phyloP scores from a whole-genome alignment of 2,888 invertebrate species.

The Andrena marginata region DNA sequence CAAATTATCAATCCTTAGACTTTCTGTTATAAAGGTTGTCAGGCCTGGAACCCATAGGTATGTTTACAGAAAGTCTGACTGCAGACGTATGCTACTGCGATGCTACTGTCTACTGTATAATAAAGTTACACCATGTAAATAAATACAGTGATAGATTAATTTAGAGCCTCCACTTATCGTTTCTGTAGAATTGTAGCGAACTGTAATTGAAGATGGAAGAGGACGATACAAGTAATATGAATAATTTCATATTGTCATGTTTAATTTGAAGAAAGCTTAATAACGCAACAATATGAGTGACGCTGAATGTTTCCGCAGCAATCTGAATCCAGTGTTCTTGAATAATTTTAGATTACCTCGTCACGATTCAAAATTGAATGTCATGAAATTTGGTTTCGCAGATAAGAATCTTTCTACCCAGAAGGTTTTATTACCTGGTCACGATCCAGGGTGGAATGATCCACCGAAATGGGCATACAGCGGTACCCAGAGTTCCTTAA shows the following conservation, averaged over 20 bases:
- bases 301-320: too few relatives aligned
- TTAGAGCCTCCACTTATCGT: not conserved
- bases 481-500: conserved; percentile 38
- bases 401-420: conserved; percentile 75
- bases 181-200: not conserved
- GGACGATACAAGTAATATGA: conserved; percentile 46
- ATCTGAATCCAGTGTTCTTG: too few relatives aligned
- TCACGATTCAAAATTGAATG: not conserved
- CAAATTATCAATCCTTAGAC: too few relatives aligned
- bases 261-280: not conserved
- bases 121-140: conserved; percentile 4
- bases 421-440: conserved; percentile 75
- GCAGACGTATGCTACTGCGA: not conserved
- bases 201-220: conserved; percentile 33
- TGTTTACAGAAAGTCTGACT: not conserved
- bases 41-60: not conserved
- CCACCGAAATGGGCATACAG: conserved; percentile 81
- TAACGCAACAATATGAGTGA: not conserved
- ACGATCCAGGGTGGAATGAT: conserved; percentile 84
- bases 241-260: conserved; percentile 15
- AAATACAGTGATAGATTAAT: conserved; percentile 7
- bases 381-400: conserved; percentile 14
- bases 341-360: not conserved
- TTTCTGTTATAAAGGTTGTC: conserved; percentile 5
- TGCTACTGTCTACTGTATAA: not conserved